Percentiles rank a stretch among this genome's conserved stretches.
Evolutionary conservation across 2,888 invertebrate species (phyloP).

Genomic region (Adela reaumurella): DNA sequence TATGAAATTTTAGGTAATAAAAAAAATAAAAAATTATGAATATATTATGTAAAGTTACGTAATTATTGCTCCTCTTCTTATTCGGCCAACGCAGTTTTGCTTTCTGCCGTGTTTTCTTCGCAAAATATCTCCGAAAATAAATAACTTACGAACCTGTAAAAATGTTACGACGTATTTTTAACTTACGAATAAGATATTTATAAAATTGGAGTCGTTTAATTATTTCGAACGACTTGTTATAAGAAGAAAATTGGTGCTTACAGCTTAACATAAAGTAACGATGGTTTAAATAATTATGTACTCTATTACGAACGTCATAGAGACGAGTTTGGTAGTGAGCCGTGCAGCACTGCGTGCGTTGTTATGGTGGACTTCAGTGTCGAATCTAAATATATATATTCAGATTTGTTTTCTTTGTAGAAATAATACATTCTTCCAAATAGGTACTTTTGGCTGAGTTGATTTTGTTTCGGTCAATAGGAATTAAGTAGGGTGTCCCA

Average conservation of each 20-base stretch:
- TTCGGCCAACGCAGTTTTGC: too few relatives aligned
- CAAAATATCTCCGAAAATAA: not conserved
- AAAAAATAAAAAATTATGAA: too few relatives aligned
- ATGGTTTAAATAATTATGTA: slow-evolving; percentile 2
- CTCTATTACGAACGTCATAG: slow-evolving; percentile 18
- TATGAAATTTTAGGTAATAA: too few relatives aligned
- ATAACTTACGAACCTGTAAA: slow-evolving; percentile 44
- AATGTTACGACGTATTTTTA: slow-evolving; percentile 58
- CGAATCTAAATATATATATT: not conserved
- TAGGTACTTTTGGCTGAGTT: too few relatives aligned
- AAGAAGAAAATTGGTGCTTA: slow-evolving; percentile 55
- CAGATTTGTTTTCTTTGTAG: too few relatives aligned
- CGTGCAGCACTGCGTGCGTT: slow-evolving; percentile 43
- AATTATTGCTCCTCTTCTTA: too few relatives aligned
- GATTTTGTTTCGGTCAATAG: too few relatives aligned
- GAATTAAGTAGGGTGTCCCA: too few relatives aligned
- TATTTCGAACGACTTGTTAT: slow-evolving; percentile 58
- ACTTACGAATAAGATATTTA: slow-evolving; percentile 57
- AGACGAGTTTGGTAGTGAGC: not conserved
- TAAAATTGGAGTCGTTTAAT: slow-evolving; percentile 57
- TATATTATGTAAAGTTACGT: too few relatives aligned
- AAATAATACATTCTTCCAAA: too few relatives aligned
- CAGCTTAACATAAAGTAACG: slow-evolving; percentile 50
- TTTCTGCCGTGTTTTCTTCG: not conserved
- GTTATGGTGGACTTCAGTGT: slow-evolving; percentile 29